Evolutionary conservation across 2,888 invertebrate genomes (phyloP), one percentile per base, ranked within the genome.

Genomic region (Trichopoda pennipes): DNA sequence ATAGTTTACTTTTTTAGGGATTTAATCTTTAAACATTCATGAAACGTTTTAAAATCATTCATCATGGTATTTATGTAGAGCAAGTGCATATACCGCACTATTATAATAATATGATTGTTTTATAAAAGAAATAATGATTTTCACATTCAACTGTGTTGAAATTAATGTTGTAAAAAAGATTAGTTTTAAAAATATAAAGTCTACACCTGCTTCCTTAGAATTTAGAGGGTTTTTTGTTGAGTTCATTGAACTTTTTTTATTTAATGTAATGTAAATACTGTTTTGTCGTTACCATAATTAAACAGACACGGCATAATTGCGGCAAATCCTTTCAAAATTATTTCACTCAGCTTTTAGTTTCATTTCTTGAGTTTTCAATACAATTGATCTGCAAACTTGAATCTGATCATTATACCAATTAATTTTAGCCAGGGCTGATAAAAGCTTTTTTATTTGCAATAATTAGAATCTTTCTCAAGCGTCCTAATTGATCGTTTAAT

Each of bases 181-280:
- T 68, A 35, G 21, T 28, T 68, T 35, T 19, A 2, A 38, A 38
- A 38, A 58, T 17, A 53, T 35, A 72, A 80, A 84, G 83, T 76
- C 82, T 80, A 83, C 85, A 85, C 85, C 85, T 85, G 84, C 83
- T 83, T 83, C 79, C 69, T 76, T 61, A 58, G 38, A 38, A 19
- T 17, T 53, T 51, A 23, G 12, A 44, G 14, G 58, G 12, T 70
- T 60, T 23, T 60, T 44, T 12, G 8, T 28, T 28, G 44, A 53
- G 84, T 81, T 84, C 83, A 79, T 9, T 83, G 83, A 84, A 83
- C 83, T 72, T 53, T 47, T 19, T 19, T n/a, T n/a, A 16, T 4
- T 28, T 28, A n/a, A n/a, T n/a, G n/a, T n/a, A n/a, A n/a, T n/a
- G n/a, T n/a, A n/a, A n/a, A n/a, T n/a, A n/a, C n/a, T n/a, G n/a